phyloP scores from a whole-genome alignment of 1,140 invertebrate species.

The Drosophila funebris region DNA sequence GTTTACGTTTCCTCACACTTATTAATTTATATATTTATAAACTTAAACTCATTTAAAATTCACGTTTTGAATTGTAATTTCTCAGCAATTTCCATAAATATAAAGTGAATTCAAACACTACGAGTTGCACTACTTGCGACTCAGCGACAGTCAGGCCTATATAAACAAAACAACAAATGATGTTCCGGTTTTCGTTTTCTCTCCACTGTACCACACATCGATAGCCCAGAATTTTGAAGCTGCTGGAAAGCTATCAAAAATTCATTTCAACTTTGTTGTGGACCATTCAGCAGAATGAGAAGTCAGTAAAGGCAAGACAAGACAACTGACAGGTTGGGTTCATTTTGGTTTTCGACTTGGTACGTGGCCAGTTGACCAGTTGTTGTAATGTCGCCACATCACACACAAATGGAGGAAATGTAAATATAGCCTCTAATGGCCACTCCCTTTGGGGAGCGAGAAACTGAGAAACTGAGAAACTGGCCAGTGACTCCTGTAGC shows the following conservation, averaged over 20 bases:
- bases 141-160: too few species aligned
- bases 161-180: not conserved
- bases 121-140: too few species aligned
- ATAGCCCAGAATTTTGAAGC: not conserved
- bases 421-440: slow-evolving; percentile 73
- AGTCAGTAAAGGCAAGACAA: not conserved
- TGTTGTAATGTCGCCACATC: slow-evolving; percentile 40
- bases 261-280: slow-evolving; percentile 46
- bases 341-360: slow-evolving; percentile 2
- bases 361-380: slow-evolving; percentile 9
- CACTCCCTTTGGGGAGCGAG: slow-evolving; percentile 39
- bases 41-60: not conserved
- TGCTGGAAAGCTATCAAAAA: slow-evolving; percentile 44
- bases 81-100: not conserved
- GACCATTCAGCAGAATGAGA: not conserved
- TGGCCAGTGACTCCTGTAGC: slow-evolving; percentile 53
- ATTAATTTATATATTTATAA: too few species aligned
- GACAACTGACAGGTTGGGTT: slow-evolving; percentile 8
- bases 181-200: not conserved
- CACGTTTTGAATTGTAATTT: not conserved
- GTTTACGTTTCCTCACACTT: too few species aligned
- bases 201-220: not conserved
- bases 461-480: slow-evolving; percentile 40
- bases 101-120: not conserved
- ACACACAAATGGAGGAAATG: slow-evolving; percentile 58